These are phyloP conservation scores for Hypotaenidia okinawae DNA, from an alignment of 2,797 vertebrate genomes.

Conservation along the genomic window DNA sequence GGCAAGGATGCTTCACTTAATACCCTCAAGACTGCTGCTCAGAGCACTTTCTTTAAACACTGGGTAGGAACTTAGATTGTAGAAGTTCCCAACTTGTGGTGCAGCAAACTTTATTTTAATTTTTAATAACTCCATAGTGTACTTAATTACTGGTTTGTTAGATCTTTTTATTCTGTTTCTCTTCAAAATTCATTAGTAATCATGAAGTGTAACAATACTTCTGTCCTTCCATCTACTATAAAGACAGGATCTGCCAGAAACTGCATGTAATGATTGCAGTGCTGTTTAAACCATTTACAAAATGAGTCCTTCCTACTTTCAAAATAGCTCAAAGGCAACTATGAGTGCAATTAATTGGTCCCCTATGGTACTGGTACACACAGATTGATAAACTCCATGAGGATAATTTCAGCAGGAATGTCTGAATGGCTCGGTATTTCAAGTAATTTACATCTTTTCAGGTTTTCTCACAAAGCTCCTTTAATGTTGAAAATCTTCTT, in stretches of 20 bases:
- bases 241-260: slow-evolving; percentile 20
- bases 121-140: background rate
- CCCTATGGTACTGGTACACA: slow-evolving; percentile 52
- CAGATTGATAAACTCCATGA: slow-evolving; percentile 27
- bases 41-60: background rate
- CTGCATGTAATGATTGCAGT: background rate
- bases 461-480: background rate
- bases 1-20: background rate
- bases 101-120: background rate
- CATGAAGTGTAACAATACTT: background rate
- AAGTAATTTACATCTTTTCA: background rate
- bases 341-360: slow-evolving; percentile 64
- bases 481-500: background rate
- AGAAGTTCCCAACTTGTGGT: background rate
- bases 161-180: slow-evolving; percentile 14
- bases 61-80: background rate
- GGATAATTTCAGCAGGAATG: slow-evolving; percentile 13
- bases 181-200: slow-evolving; percentile 25
- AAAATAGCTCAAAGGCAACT: slow-evolving; percentile 60
- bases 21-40: background rate
- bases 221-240: slow-evolving; percentile 3
- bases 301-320: slow-evolving; percentile 45
- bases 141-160: background rate
- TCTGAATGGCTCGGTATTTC: slow-evolving; percentile 26
- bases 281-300: slow-evolving; percentile 59